Evolutionary conservation across 1,140 invertebrate genomes (phyloP).

Genomic region (Trissolcus basalis): DNA sequence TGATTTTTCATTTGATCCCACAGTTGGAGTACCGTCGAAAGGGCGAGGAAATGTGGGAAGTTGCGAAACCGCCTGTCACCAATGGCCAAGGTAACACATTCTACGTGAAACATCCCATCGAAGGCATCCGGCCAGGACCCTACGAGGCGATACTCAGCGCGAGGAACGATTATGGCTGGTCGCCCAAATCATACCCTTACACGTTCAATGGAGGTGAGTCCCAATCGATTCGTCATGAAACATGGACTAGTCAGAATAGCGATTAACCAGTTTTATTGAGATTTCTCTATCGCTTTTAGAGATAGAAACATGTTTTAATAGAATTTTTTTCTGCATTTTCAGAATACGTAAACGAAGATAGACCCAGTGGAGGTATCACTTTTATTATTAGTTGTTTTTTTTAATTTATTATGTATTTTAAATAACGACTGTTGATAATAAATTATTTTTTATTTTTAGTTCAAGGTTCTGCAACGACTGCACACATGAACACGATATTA

Average conservation of each 20-base stretch:
- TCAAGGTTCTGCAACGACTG: constrained; percentile 30
- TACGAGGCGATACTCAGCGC: constrained; percentile 65
- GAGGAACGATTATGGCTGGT: constrained; percentile 68
- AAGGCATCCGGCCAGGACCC: constrained; percentile 59
- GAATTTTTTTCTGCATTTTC: too few relatives aligned
- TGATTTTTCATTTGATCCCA: constrained; percentile 28
- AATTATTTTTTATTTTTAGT: constrained; percentile 48
- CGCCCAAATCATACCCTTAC: constrained; percentile 53
- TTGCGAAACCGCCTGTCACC: constrained; percentile 56
- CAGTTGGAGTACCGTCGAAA: constrained; percentile 66
- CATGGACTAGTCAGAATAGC: too few relatives aligned
- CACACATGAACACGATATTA: constrained; percentile 40
- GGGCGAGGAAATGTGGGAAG: constrained; percentile 57
- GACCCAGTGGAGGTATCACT: too few relatives aligned
- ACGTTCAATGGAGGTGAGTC: constrained; percentile 61
- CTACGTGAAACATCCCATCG: constrained; percentile 56
- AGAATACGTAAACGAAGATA: too few relatives aligned
- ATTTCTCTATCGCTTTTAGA: too few relatives aligned
- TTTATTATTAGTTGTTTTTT: too few relatives aligned
- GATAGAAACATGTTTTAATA: too few relatives aligned
- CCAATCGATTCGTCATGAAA: constrained; percentile 13
- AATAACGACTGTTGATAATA: neutral
- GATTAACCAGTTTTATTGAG: too few relatives aligned
- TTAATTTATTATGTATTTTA: too few relatives aligned
- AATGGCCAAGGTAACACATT: constrained; percentile 62